Base-by-base conservation (phyloP, 2,888 invertebrate species). In the Apodemia duryi region DNA sequence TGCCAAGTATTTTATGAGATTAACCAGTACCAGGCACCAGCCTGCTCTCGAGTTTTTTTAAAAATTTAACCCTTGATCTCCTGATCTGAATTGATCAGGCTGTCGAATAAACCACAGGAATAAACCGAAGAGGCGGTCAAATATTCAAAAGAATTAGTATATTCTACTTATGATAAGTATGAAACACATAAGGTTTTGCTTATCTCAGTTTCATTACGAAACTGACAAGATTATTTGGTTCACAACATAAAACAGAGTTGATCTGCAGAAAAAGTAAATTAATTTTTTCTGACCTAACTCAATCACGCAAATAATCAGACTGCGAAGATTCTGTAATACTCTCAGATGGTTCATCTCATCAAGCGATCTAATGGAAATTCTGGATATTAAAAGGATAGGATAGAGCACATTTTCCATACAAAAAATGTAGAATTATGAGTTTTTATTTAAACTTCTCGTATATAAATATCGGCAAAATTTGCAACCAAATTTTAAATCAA, bases 261-360 rank as follows among this genome's bases (percentile, higher is more conserved):
- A 57, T 32, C 32, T 57, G 11, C 13, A 13, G 11, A 7, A 5
- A 46, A 46, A 46, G n/a, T 13, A 46, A 46, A 46, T 46, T 46
- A 57, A 57, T 13, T 57, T 57, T 57, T 57, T 57, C 29, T 57
- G 57, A 11, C 57, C 57, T 57, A 57, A 57, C 57, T 57, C 57
- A 57, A 57, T 57, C 57, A 32, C 57, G 32, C 32, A 57, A 11
- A 32, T 57, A 57, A 54, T 54, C 54, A 54, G 54, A 28, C 54
- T 54, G 54, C 29, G 54, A 29, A 29, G 7, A 29, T 54, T 54
- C 11, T 51, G 51, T 21, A 51, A 51, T 51, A 21, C 9, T 51
- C 54, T 54, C 54, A 28, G 10, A 28, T 29, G 54, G 29, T 54
- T 29, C 54, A 54, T 54, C 29, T 54, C 54, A 54, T 54, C 29